phyloP scores from a whole-genome alignment of 1,140 invertebrate genomes.

The Euwallacea similis region DNA sequence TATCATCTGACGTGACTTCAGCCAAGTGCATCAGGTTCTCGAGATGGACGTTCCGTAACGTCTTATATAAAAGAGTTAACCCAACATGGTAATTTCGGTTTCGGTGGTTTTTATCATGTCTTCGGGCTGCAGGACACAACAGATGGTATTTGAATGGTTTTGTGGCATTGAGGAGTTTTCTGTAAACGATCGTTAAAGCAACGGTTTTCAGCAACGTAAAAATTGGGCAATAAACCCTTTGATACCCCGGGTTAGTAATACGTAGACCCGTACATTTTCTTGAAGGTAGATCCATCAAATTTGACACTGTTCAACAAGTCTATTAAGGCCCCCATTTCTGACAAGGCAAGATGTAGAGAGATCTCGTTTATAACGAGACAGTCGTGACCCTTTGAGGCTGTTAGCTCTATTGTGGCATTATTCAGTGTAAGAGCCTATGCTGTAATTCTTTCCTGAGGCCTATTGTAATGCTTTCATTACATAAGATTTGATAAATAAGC shows the following conservation, averaged over 20 bases:
- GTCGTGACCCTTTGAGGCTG: no score
- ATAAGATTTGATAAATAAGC: no score
- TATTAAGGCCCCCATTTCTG: neutral
- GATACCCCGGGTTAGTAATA: no score
- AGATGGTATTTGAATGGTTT: neutral
- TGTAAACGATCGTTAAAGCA: no score
- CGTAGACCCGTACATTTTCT: neutral
- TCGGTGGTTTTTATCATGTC: constrained; percentile 10
- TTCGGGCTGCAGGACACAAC: neutral
- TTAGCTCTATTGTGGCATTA: no score
- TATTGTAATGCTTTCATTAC: no score
- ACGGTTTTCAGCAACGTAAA: no score
- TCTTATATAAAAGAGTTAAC: constrained; percentile 17
- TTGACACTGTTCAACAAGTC: neutral
- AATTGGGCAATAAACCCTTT: no score
- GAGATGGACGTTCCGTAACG: constrained; percentile 16
- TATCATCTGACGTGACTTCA: constrained; percentile 24
- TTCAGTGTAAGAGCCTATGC: no score
- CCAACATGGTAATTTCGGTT: constrained; percentile 22
- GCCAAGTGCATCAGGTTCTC: constrained; percentile 22
- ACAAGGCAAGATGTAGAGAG: neutral
- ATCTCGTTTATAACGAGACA: neutral
- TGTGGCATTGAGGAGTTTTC: no score
- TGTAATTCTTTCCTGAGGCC: no score
- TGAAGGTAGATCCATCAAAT: neutral